Evolutionary conservation across 2,797 vertebrate genomes (phyloP).

Genomic region (Hydrophis major): DNA sequence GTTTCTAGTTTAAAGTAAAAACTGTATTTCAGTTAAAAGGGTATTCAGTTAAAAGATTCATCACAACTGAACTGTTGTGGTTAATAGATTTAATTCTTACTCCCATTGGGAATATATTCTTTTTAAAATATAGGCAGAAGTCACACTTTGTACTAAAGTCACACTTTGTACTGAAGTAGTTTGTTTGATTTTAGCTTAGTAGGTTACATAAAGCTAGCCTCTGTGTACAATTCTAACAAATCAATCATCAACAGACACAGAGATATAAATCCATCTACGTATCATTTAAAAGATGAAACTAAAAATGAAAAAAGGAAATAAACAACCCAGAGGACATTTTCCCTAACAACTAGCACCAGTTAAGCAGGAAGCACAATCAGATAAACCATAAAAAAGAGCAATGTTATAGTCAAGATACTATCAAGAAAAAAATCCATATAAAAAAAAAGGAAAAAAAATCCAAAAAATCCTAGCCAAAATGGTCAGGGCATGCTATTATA

Average conservation of each 20-base stretch:
- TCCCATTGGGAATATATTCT: not conserved
- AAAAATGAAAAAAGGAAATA: not conserved
- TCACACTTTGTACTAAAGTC: not conserved
- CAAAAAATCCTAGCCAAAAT: not conserved
- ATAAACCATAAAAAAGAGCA: not conserved
- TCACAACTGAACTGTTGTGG: not conserved
- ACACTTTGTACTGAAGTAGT: not conserved
- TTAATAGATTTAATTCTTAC: not conserved
- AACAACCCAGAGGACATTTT: not conserved
- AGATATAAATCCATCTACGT: not conserved
- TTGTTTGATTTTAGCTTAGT: not conserved
- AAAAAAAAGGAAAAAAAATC: not conserved
- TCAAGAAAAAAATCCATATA: not conserved
- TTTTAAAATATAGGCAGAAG: not conserved
- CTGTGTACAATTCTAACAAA: not conserved
- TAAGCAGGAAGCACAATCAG: not conserved
- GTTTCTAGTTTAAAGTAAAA: not conserved
- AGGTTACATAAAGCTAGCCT: not conserved
- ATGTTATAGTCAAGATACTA: not conserved
- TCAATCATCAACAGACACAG: not conserved
- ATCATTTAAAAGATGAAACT: not conserved
- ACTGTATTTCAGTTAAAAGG: not conserved
- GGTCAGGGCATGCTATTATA: not conserved
- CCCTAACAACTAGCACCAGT: not conserved
- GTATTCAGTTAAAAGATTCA: not conserved